Conservation (phyloP, 2,888 invertebrate species). For the Barypeithes pellucidus region DNA sequence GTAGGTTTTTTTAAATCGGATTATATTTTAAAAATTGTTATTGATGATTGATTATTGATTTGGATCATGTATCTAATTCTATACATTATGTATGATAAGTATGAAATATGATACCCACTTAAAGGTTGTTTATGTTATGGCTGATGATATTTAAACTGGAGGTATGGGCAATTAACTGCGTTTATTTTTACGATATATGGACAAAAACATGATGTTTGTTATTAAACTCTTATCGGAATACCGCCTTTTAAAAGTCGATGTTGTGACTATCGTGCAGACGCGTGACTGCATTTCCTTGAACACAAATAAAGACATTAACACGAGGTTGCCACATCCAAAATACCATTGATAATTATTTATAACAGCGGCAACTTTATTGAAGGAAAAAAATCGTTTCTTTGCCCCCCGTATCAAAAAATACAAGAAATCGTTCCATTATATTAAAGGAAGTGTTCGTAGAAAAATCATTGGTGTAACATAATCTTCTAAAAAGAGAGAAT, state of each 20-base stretch:
- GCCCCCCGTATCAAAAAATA: no score
- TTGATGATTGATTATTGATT: no score
- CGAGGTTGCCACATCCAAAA: not conserved
- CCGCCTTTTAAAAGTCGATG: conserved; percentile 18
- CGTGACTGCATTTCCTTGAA: conserved; percentile 9
- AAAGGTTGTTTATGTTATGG: conserved; percentile 4
- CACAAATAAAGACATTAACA: conserved; percentile 6
- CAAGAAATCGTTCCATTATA: no score
- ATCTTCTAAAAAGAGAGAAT: no score
- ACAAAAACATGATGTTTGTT: conserved; percentile 15
- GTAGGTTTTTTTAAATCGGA: no score
- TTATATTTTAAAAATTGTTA: no score
- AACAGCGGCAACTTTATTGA: not conserved
- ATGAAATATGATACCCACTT: not conserved
- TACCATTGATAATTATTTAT: not conserved
- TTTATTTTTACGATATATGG: conserved; percentile 14
- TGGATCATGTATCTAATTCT: not conserved
- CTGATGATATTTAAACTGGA: conserved; percentile 2
- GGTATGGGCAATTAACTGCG: conserved; percentile 2
- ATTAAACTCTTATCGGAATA: conserved; percentile 8
- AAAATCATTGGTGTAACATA: no score
- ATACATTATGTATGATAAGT: not conserved
- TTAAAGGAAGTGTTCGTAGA: no score
- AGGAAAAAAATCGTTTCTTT: no score
- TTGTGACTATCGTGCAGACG: conserved; percentile 8